These are phyloP conservation scores for Diorhabda elongata DNA, from an alignment of 1,140 invertebrate genomes.

Conservation along the genomic window DNA sequence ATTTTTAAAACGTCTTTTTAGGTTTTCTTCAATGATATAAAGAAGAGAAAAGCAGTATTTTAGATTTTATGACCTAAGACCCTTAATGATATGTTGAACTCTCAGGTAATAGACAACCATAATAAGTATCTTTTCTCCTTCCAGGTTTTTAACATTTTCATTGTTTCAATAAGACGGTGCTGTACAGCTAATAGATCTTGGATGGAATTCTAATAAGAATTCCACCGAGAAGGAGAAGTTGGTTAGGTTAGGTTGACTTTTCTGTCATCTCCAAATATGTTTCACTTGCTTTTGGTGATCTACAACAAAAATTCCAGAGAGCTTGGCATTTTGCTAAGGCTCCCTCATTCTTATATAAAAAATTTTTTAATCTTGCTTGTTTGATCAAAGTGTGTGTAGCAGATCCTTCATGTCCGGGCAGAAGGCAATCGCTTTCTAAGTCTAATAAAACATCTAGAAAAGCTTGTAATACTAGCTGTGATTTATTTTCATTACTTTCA, in stretches of 20 bases:
- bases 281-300: no score
- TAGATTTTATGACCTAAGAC: no score
- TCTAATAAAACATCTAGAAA: constrained; percentile 35
- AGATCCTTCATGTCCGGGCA: constrained; percentile 34
- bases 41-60: no score
- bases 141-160: neutral
- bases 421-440: constrained; percentile 29
- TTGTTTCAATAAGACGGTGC: neutral
- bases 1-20: no score
- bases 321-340: neutral
- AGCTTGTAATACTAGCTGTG: constrained; percentile 27
- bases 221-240: no score
- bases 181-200: neutral
- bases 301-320: neutral
- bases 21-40: no score
- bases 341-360: neutral
- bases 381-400: constrained; percentile 30
- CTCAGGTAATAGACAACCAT: neutral
- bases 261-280: no score
- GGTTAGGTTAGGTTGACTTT: no score
- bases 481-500: constrained; percentile 30
- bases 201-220: neutral
- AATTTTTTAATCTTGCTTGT: constrained; percentile 18
- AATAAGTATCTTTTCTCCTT: neutral
- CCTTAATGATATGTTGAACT: no score